A percentile compares a stretch with the other conserved stretches of the same genome.
Evolutionary conservation across 2,888 invertebrate genomes (phyloP).

Genomic region (Drosophila nigricruria): DNA sequence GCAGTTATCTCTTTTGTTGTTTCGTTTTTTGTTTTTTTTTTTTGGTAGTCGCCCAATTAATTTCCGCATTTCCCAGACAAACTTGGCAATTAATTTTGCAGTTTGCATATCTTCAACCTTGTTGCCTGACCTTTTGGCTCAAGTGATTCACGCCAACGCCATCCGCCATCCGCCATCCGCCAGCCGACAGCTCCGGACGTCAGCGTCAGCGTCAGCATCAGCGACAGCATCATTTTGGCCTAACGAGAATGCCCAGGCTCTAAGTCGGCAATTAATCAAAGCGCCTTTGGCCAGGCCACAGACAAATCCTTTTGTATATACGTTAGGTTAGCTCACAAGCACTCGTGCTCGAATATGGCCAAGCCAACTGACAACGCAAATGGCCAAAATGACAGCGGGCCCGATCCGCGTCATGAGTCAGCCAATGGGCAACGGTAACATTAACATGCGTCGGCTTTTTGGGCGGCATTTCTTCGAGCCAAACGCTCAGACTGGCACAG

Average conservation of each 20-base stretch:
- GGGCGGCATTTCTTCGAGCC: conserved; percentile 63
- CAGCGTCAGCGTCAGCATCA: conserved; percentile 40
- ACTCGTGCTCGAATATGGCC: conserved; percentile 66
- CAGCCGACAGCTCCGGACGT: conserved; percentile 37
- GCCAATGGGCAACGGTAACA: conserved; percentile 79
- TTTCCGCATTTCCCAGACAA: conserved; percentile 80
- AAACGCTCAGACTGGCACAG: conserved; percentile 8
- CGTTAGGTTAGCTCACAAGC: conserved; percentile 22
- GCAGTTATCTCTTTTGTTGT: conserved; percentile 36
- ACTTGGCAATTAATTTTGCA: conserved; percentile 77
- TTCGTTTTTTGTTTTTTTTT: conserved; percentile 32
- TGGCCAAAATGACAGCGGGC: conserved; percentile 79
- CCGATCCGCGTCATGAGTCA: conserved; percentile 75
- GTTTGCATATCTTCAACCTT: conserved; percentile 81
- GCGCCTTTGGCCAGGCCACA: conserved; percentile 76
- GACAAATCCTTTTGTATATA: conserved; percentile 73
- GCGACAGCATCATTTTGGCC: conserved; percentile 52
- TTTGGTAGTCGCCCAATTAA: conserved; percentile 72
- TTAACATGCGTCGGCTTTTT: conserved; percentile 71
- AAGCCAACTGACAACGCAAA: conserved; percentile 77
- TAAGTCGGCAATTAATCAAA: conserved; percentile 81
- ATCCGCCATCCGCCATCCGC: conserved; percentile 62
- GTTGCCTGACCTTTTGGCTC: conserved; percentile 80
- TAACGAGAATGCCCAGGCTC: conserved; percentile 65
- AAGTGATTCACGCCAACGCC: conserved; percentile 81